Percentiles rank a stretch among this genome's conserved stretches.
These are phyloP conservation scores for Nasalis larvatus DNA, from an alignment of 2,113 vertebrate genomes.

Conservation along the genomic window DNA sequence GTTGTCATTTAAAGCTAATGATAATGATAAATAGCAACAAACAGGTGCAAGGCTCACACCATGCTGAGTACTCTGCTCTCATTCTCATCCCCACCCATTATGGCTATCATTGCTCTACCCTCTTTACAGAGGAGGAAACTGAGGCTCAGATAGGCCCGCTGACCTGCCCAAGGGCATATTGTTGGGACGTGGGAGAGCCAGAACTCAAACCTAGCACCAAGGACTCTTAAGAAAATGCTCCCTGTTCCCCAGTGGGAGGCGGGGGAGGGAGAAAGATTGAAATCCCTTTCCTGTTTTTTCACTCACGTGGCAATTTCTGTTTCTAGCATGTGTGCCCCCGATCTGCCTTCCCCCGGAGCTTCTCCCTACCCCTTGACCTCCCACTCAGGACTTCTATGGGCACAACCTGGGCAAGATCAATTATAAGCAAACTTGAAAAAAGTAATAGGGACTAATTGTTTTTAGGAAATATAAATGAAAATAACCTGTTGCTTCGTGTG, in stretches of 20 bases:
- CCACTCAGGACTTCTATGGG: neutral
- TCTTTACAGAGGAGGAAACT: neutral
- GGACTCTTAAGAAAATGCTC: neutral
- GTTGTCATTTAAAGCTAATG: neutral
- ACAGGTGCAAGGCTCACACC: accelerated
- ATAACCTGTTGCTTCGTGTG: neutral
- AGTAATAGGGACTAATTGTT: too few relatives aligned
- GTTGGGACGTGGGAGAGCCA: neutral
- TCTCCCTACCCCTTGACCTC: neutral
- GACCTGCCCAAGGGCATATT: accelerated
- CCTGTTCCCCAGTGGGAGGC: too few relatives aligned
- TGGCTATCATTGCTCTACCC: accelerated
- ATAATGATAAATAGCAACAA: accelerated
- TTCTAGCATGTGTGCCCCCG: neutral
- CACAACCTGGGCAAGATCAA: neutral
- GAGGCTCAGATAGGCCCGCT: neutral
- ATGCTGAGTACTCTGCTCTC: neutral
- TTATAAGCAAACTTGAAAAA: neutral
- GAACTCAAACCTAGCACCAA: accelerated
- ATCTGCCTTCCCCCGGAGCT: neutral
- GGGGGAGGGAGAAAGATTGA: neutral
- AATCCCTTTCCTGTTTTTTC: neutral
- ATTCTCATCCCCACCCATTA: neutral
- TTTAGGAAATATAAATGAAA: neutral
- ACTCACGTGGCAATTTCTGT: neutral